Evolutionary conservation across 2,888 invertebrate genomes (phyloP), one percentile per base, ranked within the genome.

Genomic region (Phengaris arion): DNA sequence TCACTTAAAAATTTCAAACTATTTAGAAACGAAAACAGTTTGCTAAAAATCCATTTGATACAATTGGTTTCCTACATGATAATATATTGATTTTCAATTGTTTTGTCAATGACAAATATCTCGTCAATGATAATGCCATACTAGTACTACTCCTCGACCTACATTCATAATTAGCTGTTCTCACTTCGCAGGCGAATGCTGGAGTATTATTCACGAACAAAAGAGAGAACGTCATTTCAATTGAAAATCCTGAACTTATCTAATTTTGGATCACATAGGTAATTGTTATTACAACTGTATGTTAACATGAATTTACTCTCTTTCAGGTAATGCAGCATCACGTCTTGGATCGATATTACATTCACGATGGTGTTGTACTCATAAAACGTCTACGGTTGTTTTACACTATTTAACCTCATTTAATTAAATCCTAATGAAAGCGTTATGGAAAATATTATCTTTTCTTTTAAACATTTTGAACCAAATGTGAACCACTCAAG

Each of bases 241-340:
- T 55, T 6, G n/a, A 54, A 13, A 54, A 54, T 4, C 54, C 13
- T 54, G 48, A 48, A 48, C 48, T 6, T 13, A 54, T 54, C 54
- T 35, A 35, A 2, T 35, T 4, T 5, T 54, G 12, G 54, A 2
- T 54, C 54, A 12, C 54, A 54, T 5, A 54, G 35, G 8, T 48
- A 5, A 48, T 48, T 48, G 1, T 48, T 48, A 48, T 8, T 7
- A 48, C 48, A 48, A 8, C 35, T 52, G 52, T 10, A 12, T 12
- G 12, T 10, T 52, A 10, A 9, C 52, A 10, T 52, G 4, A 52
- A 52, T 52, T 52, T 52, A 22, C 35, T 64, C 10, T 35, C 35
- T 64, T 64, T 6, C 64, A 64, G 64, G 64, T 64, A 64, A 64
- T 64, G 64, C 64, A 64, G 64, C 35, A 64, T 12, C 35, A 12